Conservation (phyloP, 2,888 invertebrate species). For the Brenthis hecate region DNA sequence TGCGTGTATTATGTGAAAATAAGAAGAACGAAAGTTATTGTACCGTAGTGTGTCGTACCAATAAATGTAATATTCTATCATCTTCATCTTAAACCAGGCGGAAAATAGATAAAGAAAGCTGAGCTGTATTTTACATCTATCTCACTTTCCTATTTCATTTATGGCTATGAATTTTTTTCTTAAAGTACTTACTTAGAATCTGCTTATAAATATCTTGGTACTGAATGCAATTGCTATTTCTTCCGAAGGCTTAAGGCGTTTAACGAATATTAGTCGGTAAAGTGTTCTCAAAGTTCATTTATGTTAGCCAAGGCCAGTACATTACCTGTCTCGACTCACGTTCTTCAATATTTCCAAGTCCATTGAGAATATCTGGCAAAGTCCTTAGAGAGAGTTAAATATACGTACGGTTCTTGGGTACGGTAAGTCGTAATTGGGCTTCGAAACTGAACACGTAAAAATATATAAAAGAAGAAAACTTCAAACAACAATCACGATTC, state of each 20-base stretch:
- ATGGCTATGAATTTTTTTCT: no score
- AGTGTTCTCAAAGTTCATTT: conserved; percentile 16
- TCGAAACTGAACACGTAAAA: not conserved
- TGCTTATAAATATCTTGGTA: not conserved
- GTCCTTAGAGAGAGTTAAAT: conserved; percentile 27
- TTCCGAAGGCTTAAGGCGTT: conserved; percentile 17
- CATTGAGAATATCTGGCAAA: conserved; percentile 12
- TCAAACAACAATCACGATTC: no score
- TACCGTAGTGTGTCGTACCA: no score
- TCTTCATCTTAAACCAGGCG: no score
- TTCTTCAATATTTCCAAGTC: conserved; percentile 28
- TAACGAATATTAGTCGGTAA: conserved; percentile 10
- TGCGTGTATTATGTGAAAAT: no score
- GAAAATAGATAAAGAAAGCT: no score
- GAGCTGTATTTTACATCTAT: no score
- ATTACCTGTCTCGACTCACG: conserved; percentile 30
- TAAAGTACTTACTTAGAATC: not conserved
- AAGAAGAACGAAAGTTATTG: no score
- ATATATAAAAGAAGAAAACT: not conserved
- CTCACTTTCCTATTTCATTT: no score
- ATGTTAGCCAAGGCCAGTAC: conserved; percentile 19
- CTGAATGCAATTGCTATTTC: conserved; percentile 1
- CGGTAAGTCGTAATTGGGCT: conserved; percentile 3
- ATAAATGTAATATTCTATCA: no score
- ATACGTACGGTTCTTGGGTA: conserved; percentile 7